These are phyloP conservation scores for Uloborus plumipes DNA, from an alignment of 2,888 invertebrate genomes.

Conservation along the genomic window DNA sequence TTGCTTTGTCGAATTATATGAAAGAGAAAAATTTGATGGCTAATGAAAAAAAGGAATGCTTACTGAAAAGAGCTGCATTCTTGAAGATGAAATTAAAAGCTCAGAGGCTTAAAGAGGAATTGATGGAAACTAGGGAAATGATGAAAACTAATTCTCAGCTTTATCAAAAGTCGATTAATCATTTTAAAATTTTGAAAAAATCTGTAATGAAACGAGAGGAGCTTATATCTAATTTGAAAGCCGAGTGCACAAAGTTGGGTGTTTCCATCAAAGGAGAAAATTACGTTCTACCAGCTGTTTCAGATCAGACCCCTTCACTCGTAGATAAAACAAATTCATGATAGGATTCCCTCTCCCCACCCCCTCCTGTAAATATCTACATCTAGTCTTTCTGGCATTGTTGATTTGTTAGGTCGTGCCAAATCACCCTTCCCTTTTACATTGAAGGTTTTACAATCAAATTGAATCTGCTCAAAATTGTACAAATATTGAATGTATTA, in stretches of 20 bases:
- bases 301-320: background rate
- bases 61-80: conserved; percentile 11
- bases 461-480: too few relatives aligned
- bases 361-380: background rate
- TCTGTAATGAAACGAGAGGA: conserved; percentile 12
- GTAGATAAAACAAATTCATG: background rate
- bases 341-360: background rate
- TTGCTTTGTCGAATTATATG: conserved; percentile 9
- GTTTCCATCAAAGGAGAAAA: background rate
- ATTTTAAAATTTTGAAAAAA: conserved; percentile 23
- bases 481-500: too few relatives aligned
- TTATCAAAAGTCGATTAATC: conserved; percentile 21
- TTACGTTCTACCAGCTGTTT: background rate
- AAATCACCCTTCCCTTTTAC: too few relatives aligned
- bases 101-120: conserved; percentile 39
- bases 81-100: conserved; percentile 35
- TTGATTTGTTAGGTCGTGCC: too few relatives aligned
- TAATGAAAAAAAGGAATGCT: conserved; percentile 12
- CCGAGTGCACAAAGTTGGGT: conserved; percentile 1
- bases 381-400: too few relatives aligned
- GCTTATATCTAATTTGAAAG: background rate
- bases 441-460: too few relatives aligned
- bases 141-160: conserved; percentile 25
- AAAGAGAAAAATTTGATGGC: conserved; percentile 18
- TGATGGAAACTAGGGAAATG: conserved; percentile 33